phyloP scores from a whole-genome alignment of 2,113 vertebrate genomes.

The Hymenochirus boettgeri region DNA sequence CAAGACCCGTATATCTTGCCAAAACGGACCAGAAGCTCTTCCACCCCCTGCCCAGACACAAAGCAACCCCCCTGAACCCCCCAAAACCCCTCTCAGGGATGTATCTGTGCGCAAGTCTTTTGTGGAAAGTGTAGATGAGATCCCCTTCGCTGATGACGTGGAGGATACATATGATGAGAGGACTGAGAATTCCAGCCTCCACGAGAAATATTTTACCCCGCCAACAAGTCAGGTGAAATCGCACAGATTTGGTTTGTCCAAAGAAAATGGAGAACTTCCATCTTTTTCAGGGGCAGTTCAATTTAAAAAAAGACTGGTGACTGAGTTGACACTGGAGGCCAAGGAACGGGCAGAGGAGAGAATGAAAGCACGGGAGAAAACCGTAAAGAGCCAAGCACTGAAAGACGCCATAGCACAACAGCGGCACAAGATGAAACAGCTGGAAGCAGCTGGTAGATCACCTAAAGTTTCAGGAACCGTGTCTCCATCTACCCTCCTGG shows the following conservation, averaged over 20 bases:
- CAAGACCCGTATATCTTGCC: conserved; percentile 68
- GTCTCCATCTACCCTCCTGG: conserved; percentile 13
- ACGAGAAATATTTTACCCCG: conserved; percentile 78
- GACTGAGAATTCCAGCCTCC: conserved; percentile 71
- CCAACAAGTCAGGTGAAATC: conserved; percentile 69
- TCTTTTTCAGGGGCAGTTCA: conserved; percentile 48
- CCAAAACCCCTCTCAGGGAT: conserved; percentile 50
- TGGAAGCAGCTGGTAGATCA: conserved; percentile 55
- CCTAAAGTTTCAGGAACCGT: conserved; percentile 59
- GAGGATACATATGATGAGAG: conserved; percentile 85
- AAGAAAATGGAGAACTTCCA: conserved; percentile 76
- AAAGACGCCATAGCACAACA: conserved; percentile 93
- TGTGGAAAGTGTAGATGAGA: conserved; percentile 91
- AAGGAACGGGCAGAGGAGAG: conserved; percentile 90
- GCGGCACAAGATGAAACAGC: conserved; percentile 83
- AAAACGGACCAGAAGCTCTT: conserved; percentile 53
- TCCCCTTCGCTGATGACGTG: conserved; percentile 92
- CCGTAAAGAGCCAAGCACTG: conserved; percentile 85
- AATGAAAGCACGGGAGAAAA: conserved; percentile 88
- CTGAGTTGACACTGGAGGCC: conserved; percentile 80
- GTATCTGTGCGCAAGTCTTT: conserved; percentile 80
- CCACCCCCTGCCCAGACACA: conserved; percentile 45
- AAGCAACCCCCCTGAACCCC: conserved; percentile 51
- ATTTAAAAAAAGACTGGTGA: conserved; percentile 56
- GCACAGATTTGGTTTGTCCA: conserved; percentile 60